phyloP scores from a whole-genome alignment of 2,888 invertebrate genomes.

The Stenoptilia bipunctidactyla region DNA sequence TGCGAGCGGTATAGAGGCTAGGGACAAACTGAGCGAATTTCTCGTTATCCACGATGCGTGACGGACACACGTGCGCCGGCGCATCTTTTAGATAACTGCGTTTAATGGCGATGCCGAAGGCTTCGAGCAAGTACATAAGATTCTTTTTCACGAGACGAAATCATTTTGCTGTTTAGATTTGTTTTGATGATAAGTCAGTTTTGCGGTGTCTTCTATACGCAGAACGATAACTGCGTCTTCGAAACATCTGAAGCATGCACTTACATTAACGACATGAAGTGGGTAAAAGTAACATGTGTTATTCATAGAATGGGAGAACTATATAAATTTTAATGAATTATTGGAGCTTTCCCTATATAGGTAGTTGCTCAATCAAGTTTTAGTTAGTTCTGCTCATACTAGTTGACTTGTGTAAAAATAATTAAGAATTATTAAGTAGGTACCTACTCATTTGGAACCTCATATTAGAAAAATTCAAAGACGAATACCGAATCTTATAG shows the following conservation, averaged over 20 bases:
- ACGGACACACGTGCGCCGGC: constrained; percentile 33
- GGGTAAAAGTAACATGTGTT: neutral
- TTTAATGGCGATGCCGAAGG: neutral
- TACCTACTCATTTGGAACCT: no score
- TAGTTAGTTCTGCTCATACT: no score
- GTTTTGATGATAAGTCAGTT: neutral
- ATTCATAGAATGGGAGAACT: neutral
- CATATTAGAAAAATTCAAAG: no score
- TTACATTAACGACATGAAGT: neutral
- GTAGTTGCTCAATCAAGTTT: neutral
- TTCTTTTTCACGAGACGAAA: neutral
- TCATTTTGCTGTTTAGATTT: constrained; percentile 18
- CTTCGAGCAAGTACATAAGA: neutral
- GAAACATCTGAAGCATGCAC: neutral
- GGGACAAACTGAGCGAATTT: constrained; percentile 59
- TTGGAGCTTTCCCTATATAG: neutral
- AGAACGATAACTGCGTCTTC: neutral
- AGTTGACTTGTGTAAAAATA: no score
- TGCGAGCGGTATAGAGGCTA: constrained; percentile 46
- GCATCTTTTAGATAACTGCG: constrained; percentile 25
- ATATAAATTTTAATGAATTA: neutral
- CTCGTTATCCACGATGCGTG: constrained; percentile 57
- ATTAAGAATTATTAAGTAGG: no score
- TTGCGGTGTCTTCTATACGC: neutral
- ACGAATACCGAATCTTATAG: no score